Evolutionary conservation across 2,113 vertebrate genomes (phyloP).

Genomic region (Polyodon spathula): DNA sequence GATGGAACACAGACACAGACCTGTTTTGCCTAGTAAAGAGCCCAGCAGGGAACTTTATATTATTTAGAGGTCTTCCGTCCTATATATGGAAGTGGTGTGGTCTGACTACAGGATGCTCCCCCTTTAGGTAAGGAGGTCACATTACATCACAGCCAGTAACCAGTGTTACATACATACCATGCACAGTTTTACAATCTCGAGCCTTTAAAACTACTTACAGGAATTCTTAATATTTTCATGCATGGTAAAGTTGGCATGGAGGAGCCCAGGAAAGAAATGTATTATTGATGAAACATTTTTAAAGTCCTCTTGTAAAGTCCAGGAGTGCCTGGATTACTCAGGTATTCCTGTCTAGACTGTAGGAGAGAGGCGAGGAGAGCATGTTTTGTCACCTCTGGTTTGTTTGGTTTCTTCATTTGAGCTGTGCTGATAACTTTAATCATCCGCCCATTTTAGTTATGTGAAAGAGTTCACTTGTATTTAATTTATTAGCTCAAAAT

Average conservation of each 20-base stretch:
- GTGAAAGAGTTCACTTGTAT: no score
- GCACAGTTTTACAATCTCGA: no score
- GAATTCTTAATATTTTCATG: background rate
- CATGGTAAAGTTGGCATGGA: background rate
- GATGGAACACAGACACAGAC: no score
- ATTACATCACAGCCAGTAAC: no score
- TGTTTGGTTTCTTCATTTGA: background rate
- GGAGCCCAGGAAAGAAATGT: background rate
- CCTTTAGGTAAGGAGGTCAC: no score
- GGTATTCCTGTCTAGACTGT: conserved; percentile 19
- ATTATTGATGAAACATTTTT: background rate
- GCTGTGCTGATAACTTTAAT: background rate
- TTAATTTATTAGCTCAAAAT: background rate
- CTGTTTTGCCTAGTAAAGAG: no score
- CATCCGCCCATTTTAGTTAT: background rate
- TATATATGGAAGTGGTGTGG: no score
- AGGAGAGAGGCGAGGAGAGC: background rate
- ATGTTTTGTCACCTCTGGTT: background rate
- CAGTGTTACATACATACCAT: no score
- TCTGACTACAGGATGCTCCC: no score
- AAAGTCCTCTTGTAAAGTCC: background rate
- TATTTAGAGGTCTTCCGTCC: no score
- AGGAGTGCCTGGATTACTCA: conserved; percentile 14
- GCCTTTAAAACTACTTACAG: background rate
- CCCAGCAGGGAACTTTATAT: no score